These are phyloP conservation scores for Hemaris fuciformis DNA, from an alignment of 2,888 invertebrate genomes.

Conservation along the genomic window DNA sequence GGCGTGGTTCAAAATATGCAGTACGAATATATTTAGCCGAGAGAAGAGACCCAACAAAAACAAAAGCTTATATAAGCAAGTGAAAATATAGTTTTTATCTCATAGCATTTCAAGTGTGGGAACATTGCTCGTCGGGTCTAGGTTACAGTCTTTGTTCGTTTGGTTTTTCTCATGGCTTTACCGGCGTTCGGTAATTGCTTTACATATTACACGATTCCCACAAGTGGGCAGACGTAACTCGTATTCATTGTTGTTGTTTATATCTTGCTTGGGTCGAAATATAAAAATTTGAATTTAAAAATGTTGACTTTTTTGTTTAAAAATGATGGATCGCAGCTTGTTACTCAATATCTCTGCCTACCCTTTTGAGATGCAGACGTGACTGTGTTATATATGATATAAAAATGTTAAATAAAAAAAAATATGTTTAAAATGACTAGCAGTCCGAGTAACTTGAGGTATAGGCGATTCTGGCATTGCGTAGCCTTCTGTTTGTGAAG, in stretches of 20 bases:
- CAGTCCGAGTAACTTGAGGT: too few relatives aligned
- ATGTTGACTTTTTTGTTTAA: too few relatives aligned
- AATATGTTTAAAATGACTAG: too few relatives aligned
- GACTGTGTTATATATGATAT: too few relatives aligned
- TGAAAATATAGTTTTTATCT: slow-evolving; percentile 61
- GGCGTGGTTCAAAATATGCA: too few relatives aligned
- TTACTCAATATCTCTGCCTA: too few relatives aligned
- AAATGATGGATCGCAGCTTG: too few relatives aligned
- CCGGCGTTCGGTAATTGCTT: slow-evolving; percentile 28
- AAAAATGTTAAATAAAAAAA: too few relatives aligned
- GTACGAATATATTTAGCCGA: background rate
- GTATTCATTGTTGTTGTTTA: background rate
- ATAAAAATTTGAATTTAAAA: background rate
- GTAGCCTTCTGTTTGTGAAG: too few relatives aligned
- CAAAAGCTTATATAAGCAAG: slow-evolving; percentile 36
- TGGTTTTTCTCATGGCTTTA: slow-evolving; percentile 53
- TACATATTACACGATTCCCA: slow-evolving; percentile 3
- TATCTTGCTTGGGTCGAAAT: background rate
- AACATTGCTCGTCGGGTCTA: slow-evolving; percentile 58
- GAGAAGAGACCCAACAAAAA: background rate
- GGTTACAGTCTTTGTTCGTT: slow-evolving; percentile 59
- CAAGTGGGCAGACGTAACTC: background rate
- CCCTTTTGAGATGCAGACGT: too few relatives aligned
- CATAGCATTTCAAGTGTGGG: slow-evolving; percentile 66
- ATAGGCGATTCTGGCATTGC: too few relatives aligned